Conservation (phyloP, 2,113 vertebrate genomes). For the Gila orcuttii region DNA sequence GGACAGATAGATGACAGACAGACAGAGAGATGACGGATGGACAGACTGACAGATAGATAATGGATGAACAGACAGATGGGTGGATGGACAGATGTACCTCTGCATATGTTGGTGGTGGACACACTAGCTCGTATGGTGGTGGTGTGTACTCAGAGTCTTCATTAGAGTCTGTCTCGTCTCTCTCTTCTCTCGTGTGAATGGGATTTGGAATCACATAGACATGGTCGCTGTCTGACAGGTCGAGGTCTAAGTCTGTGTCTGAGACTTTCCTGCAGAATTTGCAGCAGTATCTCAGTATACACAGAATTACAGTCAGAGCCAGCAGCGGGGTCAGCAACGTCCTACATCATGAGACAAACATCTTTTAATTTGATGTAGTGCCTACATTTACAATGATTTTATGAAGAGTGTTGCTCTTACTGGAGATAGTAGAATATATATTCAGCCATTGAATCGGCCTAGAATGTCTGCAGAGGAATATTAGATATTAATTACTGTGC, state of each 20-base stretch:
- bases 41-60: background rate
- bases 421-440: slow-evolving; percentile 10
- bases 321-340: slow-evolving; percentile 1
- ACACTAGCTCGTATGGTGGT: slow-evolving; percentile 44
- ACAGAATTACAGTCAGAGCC: background rate
- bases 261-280: background rate
- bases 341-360: slow-evolving; percentile 20
- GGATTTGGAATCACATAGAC: slow-evolving; percentile 54
- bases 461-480: background rate
- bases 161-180: background rate
- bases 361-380: background rate
- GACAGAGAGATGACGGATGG: background rate
- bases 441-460: slow-evolving; percentile 21
- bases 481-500: background rate
- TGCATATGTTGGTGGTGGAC: slow-evolving; percentile 44
- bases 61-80: background rate
- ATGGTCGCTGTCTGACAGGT: background rate
- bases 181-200: background rate
- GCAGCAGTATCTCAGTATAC: slow-evolving; percentile 36
- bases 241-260: background rate
- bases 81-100: slow-evolving; percentile 42
- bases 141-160: background rate
- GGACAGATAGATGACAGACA: no score
- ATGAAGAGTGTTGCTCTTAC: background rate
- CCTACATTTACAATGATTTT: background rate